Evolutionary conservation across 2,888 invertebrate species (phyloP), one percentile per base, ranked within the genome.

Genomic region (Dryomyza anilis): DNA sequence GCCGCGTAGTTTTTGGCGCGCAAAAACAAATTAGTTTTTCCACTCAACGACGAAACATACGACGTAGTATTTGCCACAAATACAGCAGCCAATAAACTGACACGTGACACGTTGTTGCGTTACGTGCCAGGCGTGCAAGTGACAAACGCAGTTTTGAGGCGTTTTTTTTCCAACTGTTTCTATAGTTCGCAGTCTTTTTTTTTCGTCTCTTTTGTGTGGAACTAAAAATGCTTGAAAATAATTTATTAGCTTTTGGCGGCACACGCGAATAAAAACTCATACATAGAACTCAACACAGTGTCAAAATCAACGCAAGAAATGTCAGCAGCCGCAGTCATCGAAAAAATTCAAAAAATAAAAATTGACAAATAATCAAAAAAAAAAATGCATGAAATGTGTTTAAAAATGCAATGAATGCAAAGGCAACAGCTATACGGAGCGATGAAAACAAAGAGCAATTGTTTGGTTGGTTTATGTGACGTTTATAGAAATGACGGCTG

Each of bases 401-500:
- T n/a, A n/a, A n/a, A n/a, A n/a, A n/a, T n/a, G n/a, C n/a, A n/a
- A n/a, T n/a, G n/a, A n/a, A n/a, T n/a, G n/a, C n/a, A n/a, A n/a
- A n/a, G n/a, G n/a, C n/a, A n/a, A n/a, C n/a, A n/a, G n/a, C n/a
- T n/a, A n/a, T n/a, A n/a, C n/a, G n/a, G n/a, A n/a, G n/a, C n/a
- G n/a, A n/a, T n/a, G n/a, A n/a, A n/a, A n/a, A n/a, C n/a, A n/a
- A 39, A 12, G 23, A 48, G n/a, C 50, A 50, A 56, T 21, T 59
- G 8, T 19, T 8, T 36, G 52, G 36, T 52, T 36, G 29, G 29
- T 23, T 46, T 48, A 59, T 46, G 16, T 59, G 59, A 59, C 59
- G 33, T 59, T 30, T 48, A 59, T n/a, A 59, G 25, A 52, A 23
- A 39, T 57, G 57, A 16, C 55, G 16, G 27, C 29, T 52, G 14